These are phyloP conservation scores for Malthinus seriepunctatus DNA, from an alignment of 2,888 invertebrate species.

Conservation along the genomic window DNA sequence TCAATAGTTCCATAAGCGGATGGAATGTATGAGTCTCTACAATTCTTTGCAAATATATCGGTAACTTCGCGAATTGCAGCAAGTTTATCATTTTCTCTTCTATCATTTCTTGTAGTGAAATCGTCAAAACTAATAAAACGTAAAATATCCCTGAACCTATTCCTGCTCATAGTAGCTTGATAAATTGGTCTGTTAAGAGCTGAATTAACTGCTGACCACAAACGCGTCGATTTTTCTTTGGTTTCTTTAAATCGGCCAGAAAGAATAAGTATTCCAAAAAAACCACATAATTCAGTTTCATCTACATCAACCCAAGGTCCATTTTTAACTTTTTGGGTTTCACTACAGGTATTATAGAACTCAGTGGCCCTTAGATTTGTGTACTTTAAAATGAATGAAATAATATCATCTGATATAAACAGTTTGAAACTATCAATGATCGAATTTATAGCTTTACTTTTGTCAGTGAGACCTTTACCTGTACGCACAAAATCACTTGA, in stretches of 20 bases:
- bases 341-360: no score
- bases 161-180: background rate
- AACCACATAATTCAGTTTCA: background rate
- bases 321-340: no score
- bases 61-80: background rate
- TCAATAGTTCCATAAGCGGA: background rate
- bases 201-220: background rate
- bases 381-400: no score
- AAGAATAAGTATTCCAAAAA: background rate
- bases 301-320: background rate
- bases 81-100: background rate
- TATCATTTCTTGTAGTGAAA: background rate
- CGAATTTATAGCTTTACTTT: no score
- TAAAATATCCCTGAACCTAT: no score
- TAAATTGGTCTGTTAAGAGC: background rate
- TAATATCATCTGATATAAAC: no score
- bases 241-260: background rate
- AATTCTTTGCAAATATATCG: background rate
- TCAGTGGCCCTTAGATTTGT: no score
- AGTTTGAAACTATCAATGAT: no score
- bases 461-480: no score
- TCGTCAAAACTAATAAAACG: no score
- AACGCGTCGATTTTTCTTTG: no score
- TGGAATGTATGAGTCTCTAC: background rate
- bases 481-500: no score